Conservation (phyloP, 1,140 invertebrate species). For the Zeugodacus cucurbitae region DNA sequence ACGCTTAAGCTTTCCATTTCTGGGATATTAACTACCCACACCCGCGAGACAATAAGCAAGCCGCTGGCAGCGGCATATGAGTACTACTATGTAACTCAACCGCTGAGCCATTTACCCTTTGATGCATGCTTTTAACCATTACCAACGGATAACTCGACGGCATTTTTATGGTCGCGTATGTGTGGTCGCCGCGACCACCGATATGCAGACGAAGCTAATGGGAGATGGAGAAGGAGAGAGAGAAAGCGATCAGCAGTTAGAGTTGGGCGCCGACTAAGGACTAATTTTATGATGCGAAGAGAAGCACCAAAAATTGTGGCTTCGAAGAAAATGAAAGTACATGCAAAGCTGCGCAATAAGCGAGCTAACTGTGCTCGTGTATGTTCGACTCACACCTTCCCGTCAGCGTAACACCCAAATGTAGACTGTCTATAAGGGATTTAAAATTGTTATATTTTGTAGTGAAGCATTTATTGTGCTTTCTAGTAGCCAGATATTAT, state of each 20-base stretch:
- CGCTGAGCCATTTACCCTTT: conserved; percentile 15
- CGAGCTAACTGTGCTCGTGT: neutral
- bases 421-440: neutral
- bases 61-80: neutral
- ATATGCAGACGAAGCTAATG: neutral
- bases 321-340: conserved; percentile 29
- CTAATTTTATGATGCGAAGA: conserved; percentile 31
- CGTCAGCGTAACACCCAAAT: neutral
- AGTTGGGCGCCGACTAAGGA: neutral
- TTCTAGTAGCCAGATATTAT: conserved; percentile 4
- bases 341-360: neutral
- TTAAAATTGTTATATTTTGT: conserved; percentile 34
- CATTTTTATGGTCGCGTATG: conserved; percentile 34
- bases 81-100: neutral
- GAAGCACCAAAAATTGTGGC: conserved; percentile 17
- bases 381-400: neutral
- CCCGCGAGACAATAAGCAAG: neutral
- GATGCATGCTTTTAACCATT: conserved; percentile 23
- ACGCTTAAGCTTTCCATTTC: conserved; percentile 31
- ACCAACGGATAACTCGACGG: neutral
- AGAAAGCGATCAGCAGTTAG: neutral
- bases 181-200: conserved; percentile 9
- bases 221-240: neutral
- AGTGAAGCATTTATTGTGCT: neutral
- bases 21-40: conserved; percentile 20